Conservation (phyloP, 2,113 vertebrate species). For the Hucho hucho region DNA sequence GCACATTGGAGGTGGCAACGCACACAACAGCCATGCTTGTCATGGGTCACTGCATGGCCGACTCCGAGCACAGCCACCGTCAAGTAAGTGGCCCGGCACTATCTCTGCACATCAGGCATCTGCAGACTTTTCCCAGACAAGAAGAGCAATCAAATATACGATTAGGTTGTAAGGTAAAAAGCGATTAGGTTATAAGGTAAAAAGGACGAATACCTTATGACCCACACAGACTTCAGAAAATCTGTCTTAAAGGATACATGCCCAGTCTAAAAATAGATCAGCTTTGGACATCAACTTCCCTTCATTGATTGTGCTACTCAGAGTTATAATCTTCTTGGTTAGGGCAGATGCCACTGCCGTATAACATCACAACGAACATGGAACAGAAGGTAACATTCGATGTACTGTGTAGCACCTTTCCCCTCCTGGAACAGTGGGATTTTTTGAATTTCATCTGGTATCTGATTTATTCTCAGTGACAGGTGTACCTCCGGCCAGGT, state of each 20-base stretch:
- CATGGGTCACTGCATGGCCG: conserved; percentile 53
- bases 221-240: neutral
- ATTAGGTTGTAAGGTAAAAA: neutral
- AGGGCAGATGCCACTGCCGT: neutral
- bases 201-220: conserved; percentile 13
- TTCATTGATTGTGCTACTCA: conserved; percentile 1
- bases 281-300: no score
- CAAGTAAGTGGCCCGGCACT: conserved; percentile 50
- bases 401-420: neutral
- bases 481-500: conserved; percentile 55
- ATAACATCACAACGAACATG: neutral
- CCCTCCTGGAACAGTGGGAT: neutral
- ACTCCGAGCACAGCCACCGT: conserved; percentile 44
- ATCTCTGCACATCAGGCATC: conserved; percentile 46
- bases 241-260: no score
- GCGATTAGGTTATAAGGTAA: neutral
- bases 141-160: conserved; percentile 41
- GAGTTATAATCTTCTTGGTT: neutral
- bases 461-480: conserved; percentile 28
- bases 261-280: no score
- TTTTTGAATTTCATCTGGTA: neutral
- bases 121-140: conserved; percentile 26
- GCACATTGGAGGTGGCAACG: conserved; percentile 35
- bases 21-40: conserved; percentile 36
- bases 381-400: neutral